phyloP scores from a whole-genome alignment of 2,113 vertebrate genomes.

The Galeopterus variegatus region DNA sequence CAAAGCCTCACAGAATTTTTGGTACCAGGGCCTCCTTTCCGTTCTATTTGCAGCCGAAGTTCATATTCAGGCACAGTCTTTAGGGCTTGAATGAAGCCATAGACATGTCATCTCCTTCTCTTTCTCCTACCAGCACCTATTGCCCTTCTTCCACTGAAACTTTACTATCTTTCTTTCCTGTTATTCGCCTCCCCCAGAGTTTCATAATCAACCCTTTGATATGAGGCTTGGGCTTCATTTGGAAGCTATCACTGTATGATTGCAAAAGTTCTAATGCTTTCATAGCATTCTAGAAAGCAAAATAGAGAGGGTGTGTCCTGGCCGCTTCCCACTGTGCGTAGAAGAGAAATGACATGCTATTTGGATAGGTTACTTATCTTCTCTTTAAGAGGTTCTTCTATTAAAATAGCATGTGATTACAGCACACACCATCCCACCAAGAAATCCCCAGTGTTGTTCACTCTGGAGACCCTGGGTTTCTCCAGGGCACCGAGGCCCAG shows the following conservation, averaged over 20 bases:
- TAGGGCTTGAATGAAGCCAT: not conserved
- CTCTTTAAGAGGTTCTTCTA: not conserved
- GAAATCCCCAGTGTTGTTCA: not conserved
- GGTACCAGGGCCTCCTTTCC: not conserved
- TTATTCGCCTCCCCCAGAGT: not conserved
- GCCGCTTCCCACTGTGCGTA: rapidly evolving
- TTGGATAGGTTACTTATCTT: not conserved
- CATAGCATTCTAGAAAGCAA: not conserved
- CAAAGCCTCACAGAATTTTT: not conserved
- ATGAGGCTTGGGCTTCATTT: not conserved
- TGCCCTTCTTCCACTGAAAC: not conserved
- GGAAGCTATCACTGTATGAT: not conserved
- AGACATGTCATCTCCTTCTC: not conserved
- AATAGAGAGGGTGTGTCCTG: not conserved
- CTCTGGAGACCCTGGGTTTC: not conserved
- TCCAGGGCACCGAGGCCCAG: not conserved
- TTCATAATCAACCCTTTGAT: not conserved
- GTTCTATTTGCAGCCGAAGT: not conserved
- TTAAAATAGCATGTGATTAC: not conserved
- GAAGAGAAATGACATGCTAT: not conserved
- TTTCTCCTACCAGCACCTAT: not conserved
- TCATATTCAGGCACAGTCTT: not conserved
- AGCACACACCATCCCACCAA: not conserved
- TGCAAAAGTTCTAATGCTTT: not conserved
- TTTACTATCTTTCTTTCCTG: not conserved